Evolutionary conservation across 2,113 vertebrate genomes (phyloP), one percentile per base, ranked within the genome.

Genomic region (Psophia crepitans): DNA sequence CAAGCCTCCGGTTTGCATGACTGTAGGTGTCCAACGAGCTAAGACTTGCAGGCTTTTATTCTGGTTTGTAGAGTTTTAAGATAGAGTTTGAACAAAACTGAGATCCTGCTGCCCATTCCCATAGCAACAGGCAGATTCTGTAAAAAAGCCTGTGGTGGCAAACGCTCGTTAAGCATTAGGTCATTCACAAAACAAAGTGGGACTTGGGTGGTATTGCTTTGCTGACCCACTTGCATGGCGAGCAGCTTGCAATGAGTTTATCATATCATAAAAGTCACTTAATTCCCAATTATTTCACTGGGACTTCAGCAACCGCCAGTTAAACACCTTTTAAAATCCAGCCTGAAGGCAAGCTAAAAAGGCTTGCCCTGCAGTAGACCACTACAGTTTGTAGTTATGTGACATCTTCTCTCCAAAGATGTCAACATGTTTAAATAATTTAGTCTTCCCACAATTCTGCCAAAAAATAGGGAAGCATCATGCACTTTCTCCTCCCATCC

Each of bases 41-140:
- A 33, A 48, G 14, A 23, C 83, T 86, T 68, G 35, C 7, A 5
- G 70, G 54, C 12, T 84, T 89, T 89, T 48, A 75, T 64, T 66
- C 43, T 21, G 14, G 37, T 56, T 80, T 71, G 58, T 21, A 63
- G 79, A 83, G 37, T 61, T 77, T 75, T 73, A 79, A 79, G 41
- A 77, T 11, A 51, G 60, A 74, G 56, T 53, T 92, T 48, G 83
- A 80, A 95, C 39, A 77, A 81, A 92, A 7, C 79, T 48, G 76
- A 87, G 77, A 65, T 68, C 76, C 37, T 82, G 73, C 83, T 92
- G 90, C 48, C 53, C 61, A 68, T 90, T 90, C 84, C 92, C 92
- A 96, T 89, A 94, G 97, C 79, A 96, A 96, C 85, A 84, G 64
- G 56, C 33, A 69, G 86, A 79, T 58, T 44, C 56, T 82, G 43